Conservation (phyloP, 2,888 invertebrate species). For the Trichogramma dendrolimi region DNA sequence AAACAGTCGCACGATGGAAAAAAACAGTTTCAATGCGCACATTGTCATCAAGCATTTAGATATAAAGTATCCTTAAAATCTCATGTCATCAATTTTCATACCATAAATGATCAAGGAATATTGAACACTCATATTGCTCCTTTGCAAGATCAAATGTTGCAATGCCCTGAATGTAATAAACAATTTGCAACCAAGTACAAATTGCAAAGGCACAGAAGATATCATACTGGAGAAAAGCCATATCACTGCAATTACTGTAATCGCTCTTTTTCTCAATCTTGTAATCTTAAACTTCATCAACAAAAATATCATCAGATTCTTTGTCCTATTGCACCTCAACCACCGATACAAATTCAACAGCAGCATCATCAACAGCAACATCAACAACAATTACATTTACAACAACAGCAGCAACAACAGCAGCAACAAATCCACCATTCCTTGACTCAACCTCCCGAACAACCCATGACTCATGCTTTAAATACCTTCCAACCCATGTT, state of each 20-base stretch:
- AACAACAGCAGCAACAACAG: not conserved
- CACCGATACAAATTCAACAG: slow-evolving; percentile 4
- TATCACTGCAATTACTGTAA: slow-evolving; percentile 45
- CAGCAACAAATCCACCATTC: slow-evolving; percentile 30
- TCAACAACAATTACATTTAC: not conserved
- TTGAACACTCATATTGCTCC: slow-evolving; percentile 23
- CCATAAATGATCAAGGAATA: slow-evolving; percentile 33
- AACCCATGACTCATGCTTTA: slow-evolving; percentile 29
- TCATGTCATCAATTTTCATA: slow-evolving; percentile 46
- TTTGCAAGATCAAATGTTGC: slow-evolving; percentile 31
- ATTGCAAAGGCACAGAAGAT: slow-evolving; percentile 42
- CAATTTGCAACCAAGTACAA: slow-evolving; percentile 48
- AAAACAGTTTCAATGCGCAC: slow-evolving; percentile 44
- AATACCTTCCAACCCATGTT: slow-evolving; percentile 41
- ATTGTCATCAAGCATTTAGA: slow-evolving; percentile 47
- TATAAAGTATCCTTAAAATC: slow-evolving; percentile 47
- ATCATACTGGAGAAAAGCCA: slow-evolving; percentile 46
- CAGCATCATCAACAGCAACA: not conserved
- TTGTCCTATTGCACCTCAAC: slow-evolving; percentile 31
- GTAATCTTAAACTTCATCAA: slow-evolving; percentile 46
- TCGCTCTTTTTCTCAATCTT: slow-evolving; percentile 46
- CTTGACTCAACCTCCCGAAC: slow-evolving; percentile 19
- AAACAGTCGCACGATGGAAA: slow-evolving; percentile 45
- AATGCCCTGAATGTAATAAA: slow-evolving; percentile 45
- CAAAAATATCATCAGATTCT: slow-evolving; percentile 41